Conservation (phyloP, 1,140 invertebrate species). For the Radopholus similis region DNA sequence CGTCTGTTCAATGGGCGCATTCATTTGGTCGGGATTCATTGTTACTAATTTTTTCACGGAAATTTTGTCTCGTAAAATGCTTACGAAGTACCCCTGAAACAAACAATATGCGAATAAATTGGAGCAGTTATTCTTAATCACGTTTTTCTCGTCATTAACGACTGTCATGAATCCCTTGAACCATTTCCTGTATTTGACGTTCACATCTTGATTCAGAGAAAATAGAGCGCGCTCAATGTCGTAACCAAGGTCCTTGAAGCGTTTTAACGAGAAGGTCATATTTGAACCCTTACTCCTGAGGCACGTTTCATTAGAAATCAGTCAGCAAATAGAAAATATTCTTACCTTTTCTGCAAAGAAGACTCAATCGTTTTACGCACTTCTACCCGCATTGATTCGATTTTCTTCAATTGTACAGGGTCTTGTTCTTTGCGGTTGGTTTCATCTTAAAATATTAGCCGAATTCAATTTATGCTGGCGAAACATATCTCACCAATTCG, state of each 20-base stretch:
- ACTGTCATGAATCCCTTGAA: constrained; percentile 15
- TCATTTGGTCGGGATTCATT: neutral
- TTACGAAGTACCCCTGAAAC: constrained; percentile 8
- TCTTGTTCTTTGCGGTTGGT: neutral
- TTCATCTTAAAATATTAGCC: neutral
- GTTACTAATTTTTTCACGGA: constrained; percentile 13
- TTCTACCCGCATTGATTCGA: constrained; percentile 4
- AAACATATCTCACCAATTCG: neutral
- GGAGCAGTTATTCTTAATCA: neutral
- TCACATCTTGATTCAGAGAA: neutral
- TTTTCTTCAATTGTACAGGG: constrained; percentile 1
- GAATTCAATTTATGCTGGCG: neutral
- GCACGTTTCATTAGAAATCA: neutral
- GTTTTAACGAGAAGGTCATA: constrained; percentile 15
- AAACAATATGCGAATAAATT: neutral
- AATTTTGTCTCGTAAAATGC: constrained; percentile 8
- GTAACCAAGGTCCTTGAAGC: constrained; percentile 6
- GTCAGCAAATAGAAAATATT: neutral
- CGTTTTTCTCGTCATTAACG: constrained; percentile 6
- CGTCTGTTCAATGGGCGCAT: neutral
- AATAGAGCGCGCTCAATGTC: constrained; percentile 17
- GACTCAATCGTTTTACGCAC: constrained; percentile 9
- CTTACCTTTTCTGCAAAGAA: constrained; percentile 1
- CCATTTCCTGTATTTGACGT: constrained; percentile 15
- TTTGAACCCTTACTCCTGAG: neutral